Evolutionary conservation across 2,113 vertebrate genomes (phyloP), one percentile per base, ranked within the genome.

Genomic region (Todiramphus chloris): DNA sequence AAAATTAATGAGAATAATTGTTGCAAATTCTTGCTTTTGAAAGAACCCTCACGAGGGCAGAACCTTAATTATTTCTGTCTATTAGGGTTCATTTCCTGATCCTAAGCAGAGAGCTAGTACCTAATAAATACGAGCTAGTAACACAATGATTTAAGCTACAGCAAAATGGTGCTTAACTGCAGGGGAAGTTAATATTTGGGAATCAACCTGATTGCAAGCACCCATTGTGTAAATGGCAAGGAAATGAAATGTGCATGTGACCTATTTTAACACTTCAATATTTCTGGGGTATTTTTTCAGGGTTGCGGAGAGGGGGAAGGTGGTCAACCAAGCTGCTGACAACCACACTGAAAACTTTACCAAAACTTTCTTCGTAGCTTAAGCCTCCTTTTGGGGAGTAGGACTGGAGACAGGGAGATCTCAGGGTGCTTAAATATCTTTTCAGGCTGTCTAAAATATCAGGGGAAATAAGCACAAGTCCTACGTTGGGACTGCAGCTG

Each of bases 1-100:
- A 98, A 98, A 98, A 97, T 97, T 98, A 98, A 98, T 98, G 98
- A 98, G 97, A 98, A 98, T 98, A 98, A 98, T 98, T 98, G 97
- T 98, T 97, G 97, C 72, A 96, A 98, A 98, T 97, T 98, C 97
- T 98, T 96, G 96, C 87, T 97, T 98, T 97, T 70, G 97, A 82
- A 87, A 97, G 94, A 97, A 96, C 75, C 79, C 96, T 97, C 95
- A 2, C 0, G 89, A 97, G 97, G 82, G 95, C 94, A 97, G 97
- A 98, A 97, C 97, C 97, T 98, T 98, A 97, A 98, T 98, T 98
- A 98, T 98, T 98, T 98, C 97, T 98, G 93, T 98, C 97, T 97
- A 98, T 98, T 98, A 97, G 96, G 96, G 94, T 97, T 98, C 97
- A 97, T 98, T 98, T 98, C 98, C 98, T 98, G 97, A 96, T 97